Conservation (phyloP, 2,113 vertebrate genomes). For the Sebastes fasciatus region DNA sequence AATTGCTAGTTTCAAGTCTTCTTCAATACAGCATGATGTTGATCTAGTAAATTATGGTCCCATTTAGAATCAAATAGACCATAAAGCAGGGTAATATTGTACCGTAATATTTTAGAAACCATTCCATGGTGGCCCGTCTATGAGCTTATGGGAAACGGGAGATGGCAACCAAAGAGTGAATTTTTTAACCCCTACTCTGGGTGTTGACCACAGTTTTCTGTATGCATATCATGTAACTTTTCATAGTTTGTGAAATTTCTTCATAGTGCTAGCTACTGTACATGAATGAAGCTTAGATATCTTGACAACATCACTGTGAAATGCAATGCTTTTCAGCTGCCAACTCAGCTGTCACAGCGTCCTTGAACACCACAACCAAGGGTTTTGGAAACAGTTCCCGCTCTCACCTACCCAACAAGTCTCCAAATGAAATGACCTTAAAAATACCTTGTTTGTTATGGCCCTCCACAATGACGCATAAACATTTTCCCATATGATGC, state of each 20-base stretch:
- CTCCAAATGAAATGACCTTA: neutral
- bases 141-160: neutral
- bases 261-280: too few relatives aligned
- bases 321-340: constrained; percentile 14
- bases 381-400: constrained; percentile 4
- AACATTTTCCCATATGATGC: neutral
- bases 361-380: constrained; percentile 18
- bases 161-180: neutral
- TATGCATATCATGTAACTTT: neutral
- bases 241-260: too few relatives aligned
- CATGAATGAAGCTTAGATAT: constrained; percentile 1
- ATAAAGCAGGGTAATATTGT: neutral
- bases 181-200: neutral
- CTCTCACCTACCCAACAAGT: neutral
- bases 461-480: neutral
- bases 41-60: too few relatives aligned
- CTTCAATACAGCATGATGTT: too few relatives aligned
- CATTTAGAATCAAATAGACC: too few relatives aligned
- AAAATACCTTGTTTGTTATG: neutral
- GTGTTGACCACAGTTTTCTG: neutral
- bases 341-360: constrained; percentile 13
- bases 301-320: neutral
- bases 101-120: neutral
- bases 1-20: too few relatives aligned
- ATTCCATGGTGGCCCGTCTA: neutral